Conservation (phyloP, 2,113 vertebrate species). For the human region DNA sequence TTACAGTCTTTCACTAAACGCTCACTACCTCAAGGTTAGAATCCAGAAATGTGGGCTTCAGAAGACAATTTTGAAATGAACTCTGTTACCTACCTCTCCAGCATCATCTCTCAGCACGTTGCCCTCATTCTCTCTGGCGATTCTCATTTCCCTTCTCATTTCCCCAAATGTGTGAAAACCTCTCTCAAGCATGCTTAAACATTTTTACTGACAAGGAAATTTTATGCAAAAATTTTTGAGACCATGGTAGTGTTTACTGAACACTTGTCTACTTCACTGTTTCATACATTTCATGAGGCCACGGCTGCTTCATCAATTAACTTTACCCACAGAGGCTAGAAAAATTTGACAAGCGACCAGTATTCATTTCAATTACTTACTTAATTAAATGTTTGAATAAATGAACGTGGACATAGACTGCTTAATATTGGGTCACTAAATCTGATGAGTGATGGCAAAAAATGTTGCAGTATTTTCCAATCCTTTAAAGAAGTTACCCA, state of each 20-base stretch:
- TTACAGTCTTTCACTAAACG: neutral
- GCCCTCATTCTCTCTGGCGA: neutral
- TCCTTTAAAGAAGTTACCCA: neutral
- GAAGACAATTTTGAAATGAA: neutral
- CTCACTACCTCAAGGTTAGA: neutral
- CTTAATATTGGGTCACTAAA: neutral
- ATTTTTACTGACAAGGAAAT: neutral
- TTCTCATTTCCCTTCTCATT: neutral
- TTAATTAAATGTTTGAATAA: neutral
- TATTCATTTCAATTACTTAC: neutral
- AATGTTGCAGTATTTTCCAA: neutral
- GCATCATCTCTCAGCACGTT: neutral
- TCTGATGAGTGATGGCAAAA: neutral
- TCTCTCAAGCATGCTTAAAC: neutral
- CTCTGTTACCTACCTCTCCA: fast-evolving
- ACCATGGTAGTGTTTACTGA: neutral
- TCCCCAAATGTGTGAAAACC: neutral
- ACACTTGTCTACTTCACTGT: neutral
- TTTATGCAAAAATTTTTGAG: neutral
- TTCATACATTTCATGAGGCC: neutral
- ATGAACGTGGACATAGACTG: neutral
- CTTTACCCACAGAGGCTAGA: neutral
- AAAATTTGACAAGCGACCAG: neutral
- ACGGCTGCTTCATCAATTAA: neutral
- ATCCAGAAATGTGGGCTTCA: neutral